Evolutionary conservation across 2,888 invertebrate genomes (phyloP), one percentile per base, ranked within the genome.

Genomic region (Trissolcus brochymenae): DNA sequence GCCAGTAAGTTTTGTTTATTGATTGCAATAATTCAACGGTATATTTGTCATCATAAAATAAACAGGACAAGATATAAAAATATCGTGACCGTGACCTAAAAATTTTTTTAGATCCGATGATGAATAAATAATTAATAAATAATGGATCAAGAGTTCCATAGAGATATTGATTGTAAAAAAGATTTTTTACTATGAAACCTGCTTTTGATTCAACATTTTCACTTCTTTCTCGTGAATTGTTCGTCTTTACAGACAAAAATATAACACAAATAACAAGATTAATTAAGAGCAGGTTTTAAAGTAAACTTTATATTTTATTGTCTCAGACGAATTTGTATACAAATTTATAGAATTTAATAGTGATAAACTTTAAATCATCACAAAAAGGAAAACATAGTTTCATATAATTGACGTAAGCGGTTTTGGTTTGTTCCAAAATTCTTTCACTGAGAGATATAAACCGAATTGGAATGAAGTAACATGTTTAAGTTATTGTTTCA

Each of bases 1-100:
- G 86, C 85, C 84, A 85, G 64, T 78, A 78, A 79, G 64, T 16
- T 16, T 16, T 54, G 60, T 62, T 75, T 77, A 64, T 78, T 64
- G 73, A 59, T 78, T 68, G 35, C 35, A 35, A 35, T 35, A 35
- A 11, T 59, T 25, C 29, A 65, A 51, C 46, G 25, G 43, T 51
- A 19, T 21, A 59, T 6, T 54, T 53, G 13, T 54, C 19, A 49
- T 50, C 56, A 53, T 43, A 67, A 74, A 46, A n/a, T 43, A 49
- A 14, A 25, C 41, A 50, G 40, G 19, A 57, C 21, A 49, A 64
- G 49, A 13, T 50, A 6, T 46, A 14, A 46, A 46, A 46, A 46
- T n/a, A 14, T n/a, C 14, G 14, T 35, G 35, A 35, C 35, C 35
- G 9, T 35, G 35, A 11, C 6, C 35, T 29, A 29, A 29, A 29